Conservation (phyloP, 2,113 vertebrate species). For the Cebus imitator region DNA sequence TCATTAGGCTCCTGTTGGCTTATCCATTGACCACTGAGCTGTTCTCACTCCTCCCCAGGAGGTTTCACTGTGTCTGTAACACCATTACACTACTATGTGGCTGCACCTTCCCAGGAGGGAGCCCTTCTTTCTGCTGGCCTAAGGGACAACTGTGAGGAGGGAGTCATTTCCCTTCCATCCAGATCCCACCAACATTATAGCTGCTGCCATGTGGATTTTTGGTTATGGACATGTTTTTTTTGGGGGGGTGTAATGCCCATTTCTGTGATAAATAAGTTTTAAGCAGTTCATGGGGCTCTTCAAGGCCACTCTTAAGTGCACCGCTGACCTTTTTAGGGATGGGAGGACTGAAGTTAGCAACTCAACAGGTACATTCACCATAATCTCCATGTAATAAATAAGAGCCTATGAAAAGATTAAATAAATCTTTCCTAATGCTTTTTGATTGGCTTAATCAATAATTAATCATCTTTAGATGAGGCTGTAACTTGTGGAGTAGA, state of each 20-base stretch:
- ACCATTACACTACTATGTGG: background rate
- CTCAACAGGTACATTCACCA: constrained; percentile 64
- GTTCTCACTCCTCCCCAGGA: background rate
- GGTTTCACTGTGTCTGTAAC: background rate
- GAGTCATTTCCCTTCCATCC: background rate
- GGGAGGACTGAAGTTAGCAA: constrained; percentile 12
- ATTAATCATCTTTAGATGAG: constrained; percentile 90
- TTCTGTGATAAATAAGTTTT: background rate
- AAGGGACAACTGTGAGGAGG: background rate
- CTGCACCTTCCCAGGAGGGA: background rate
- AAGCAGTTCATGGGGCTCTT: background rate
- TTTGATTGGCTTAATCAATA: constrained; percentile 92
- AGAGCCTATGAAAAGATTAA: constrained; percentile 82
- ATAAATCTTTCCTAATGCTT: constrained; percentile 86
- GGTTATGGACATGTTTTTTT: background rate
- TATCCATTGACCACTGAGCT: background rate
- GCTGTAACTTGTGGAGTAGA: constrained; percentile 91
- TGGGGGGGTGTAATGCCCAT: background rate
- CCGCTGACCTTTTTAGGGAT: background rate
- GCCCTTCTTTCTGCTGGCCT: background rate
- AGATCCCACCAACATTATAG: background rate
- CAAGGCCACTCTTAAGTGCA: background rate
- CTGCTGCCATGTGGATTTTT: background rate
- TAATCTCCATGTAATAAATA: constrained; percentile 83
- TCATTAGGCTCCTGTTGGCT: background rate